Percentiles rank a stretch among this genome's conserved stretches.
Conservation (phyloP, 2,113 vertebrate genomes). For the Neofelis nebulosa region DNA sequence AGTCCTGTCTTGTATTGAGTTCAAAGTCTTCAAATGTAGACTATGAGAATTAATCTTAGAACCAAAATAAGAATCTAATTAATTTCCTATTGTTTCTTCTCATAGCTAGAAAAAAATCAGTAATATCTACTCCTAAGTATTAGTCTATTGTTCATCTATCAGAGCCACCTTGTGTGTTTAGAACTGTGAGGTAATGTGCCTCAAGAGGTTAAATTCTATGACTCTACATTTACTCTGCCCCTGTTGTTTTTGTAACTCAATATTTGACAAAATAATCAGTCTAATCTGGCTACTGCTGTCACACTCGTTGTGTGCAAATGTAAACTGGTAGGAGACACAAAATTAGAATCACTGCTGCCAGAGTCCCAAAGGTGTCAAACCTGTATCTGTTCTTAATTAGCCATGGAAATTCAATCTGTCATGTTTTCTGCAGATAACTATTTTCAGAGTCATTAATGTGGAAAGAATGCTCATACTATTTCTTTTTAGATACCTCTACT, state of each 20-base stretch:
- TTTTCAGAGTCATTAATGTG: background rate
- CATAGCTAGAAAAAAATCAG: slow-evolving; percentile 24
- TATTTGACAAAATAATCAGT: slow-evolving; percentile 66
- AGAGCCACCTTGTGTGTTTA: background rate
- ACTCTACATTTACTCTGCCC: slow-evolving; percentile 23
- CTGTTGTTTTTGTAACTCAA: slow-evolving; percentile 40
- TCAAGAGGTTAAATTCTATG: slow-evolving; percentile 38
- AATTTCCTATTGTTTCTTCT: slow-evolving; percentile 43
- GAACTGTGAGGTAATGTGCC: background rate
- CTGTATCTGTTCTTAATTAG: slow-evolving; percentile 53
- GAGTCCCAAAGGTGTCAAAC: slow-evolving; percentile 56
- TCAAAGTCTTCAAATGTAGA: slow-evolving; percentile 35
- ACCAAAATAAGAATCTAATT: slow-evolving; percentile 12
- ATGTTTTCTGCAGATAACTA: slow-evolving; percentile 47
- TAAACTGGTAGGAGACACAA: slow-evolving; percentile 53
- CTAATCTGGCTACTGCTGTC: slow-evolving; percentile 33
- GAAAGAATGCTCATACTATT: slow-evolving; percentile 45
- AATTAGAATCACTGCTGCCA: slow-evolving; percentile 26
- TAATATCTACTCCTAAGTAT: background rate
- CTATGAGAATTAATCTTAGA: slow-evolving; percentile 35
- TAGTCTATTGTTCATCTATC: background rate
- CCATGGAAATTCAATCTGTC: slow-evolving; percentile 66
- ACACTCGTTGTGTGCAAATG: background rate
- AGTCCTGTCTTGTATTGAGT: slow-evolving; percentile 10
- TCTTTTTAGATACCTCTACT: slow-evolving; percentile 5